These are phyloP conservation scores for Diarsia mendica DNA, from an alignment of 2,888 invertebrate genomes.

Conservation along the genomic window DNA sequence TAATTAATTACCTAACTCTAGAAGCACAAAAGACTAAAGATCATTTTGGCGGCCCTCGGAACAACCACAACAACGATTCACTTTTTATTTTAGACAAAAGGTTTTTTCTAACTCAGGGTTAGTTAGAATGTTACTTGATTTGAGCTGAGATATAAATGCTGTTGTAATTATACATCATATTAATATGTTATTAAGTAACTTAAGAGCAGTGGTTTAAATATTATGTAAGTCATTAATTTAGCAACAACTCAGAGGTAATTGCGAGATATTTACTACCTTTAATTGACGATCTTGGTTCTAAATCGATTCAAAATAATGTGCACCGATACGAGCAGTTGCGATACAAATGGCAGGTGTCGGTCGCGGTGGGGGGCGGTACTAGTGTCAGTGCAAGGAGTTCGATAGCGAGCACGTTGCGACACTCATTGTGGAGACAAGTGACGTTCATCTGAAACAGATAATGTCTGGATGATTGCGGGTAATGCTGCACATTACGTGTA, in stretches of 20 bases:
- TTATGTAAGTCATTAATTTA: slow-evolving; percentile 4
- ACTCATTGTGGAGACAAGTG: background rate
- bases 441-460: slow-evolving; percentile 1
- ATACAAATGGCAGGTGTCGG: background rate
- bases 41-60: background rate
- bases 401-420: slow-evolving; percentile 7
- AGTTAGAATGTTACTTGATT: background rate
- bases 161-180: background rate
- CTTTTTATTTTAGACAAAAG: background rate
- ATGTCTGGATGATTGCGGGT: slow-evolving; percentile 27
- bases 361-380: background rate
- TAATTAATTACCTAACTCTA: background rate
- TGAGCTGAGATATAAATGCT: background rate
- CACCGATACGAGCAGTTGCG: slow-evolving; percentile 1
- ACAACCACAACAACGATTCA: background rate
- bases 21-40: background rate
- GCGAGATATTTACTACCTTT: slow-evolving; percentile 38
- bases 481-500: slow-evolving; percentile 40
- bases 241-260: slow-evolving; percentile 15
- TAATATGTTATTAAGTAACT: background rate
- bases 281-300: slow-evolving; percentile 36
- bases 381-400: background rate
- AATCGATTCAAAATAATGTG: slow-evolving; percentile 43
- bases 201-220: background rate
- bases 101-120: background rate